These are phyloP conservation scores for Cochlearius cochlearius DNA, from an alignment of 2,113 vertebrate species.

Conservation along the genomic window DNA sequence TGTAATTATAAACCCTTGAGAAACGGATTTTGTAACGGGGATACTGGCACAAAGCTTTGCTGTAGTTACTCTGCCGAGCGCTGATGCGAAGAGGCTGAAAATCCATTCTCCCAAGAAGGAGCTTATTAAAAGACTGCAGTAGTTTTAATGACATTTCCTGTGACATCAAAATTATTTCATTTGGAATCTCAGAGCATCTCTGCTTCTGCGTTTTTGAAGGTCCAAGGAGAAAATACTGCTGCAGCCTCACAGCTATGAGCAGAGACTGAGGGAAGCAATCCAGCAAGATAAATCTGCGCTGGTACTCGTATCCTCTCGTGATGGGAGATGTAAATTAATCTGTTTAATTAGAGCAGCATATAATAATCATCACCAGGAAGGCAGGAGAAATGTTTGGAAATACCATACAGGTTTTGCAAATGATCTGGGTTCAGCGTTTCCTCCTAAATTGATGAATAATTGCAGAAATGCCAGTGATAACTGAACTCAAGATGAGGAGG, in stretches of 20 bases:
- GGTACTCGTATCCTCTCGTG: background rate
- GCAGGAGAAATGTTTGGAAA: background rate
- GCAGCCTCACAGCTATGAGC: background rate
- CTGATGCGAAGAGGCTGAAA: slow-evolving; percentile 19
- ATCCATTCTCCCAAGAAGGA: slow-evolving; percentile 43
- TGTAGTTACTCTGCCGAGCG: background rate
- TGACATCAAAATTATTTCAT: slow-evolving; percentile 49
- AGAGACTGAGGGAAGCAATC: background rate
- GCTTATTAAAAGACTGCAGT: slow-evolving; percentile 48
- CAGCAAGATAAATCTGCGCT: background rate
- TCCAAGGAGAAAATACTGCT: background rate
- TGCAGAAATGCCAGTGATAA: background rate
- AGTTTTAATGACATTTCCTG: slow-evolving; percentile 52
- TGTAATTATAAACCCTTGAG: slow-evolving; percentile 59
- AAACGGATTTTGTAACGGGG: background rate
- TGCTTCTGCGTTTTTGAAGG: background rate
- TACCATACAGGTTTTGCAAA: background rate
- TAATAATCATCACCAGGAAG: slow-evolving; percentile 22
- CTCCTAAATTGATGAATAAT: background rate
- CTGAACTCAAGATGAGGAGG: background rate
- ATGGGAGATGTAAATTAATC: slow-evolving; percentile 20
- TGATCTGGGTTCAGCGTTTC: background rate
- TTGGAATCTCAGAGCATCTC: background rate
- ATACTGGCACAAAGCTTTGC: background rate
- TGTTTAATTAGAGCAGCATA: slow-evolving; percentile 31